Evolutionary conservation across 2,113 vertebrate species (phyloP).

Genomic region (Rhombomys opimus): DNA sequence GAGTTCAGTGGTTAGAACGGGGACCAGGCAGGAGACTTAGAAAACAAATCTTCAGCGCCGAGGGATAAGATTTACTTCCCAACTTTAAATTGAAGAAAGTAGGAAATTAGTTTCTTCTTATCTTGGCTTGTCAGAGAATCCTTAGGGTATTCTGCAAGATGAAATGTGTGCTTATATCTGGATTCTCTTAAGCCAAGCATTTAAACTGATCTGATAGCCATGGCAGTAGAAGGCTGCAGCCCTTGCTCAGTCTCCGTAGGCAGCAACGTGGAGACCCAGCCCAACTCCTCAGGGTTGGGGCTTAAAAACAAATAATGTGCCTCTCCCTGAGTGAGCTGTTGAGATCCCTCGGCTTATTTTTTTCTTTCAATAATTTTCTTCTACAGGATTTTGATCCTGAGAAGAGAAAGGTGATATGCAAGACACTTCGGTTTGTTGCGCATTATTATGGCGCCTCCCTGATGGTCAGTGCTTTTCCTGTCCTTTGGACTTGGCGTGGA

Average conservation of each 20-base stretch:
- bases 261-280: background rate
- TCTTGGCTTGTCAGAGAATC: slow-evolving; percentile 73
- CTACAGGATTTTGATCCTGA: slow-evolving; percentile 95
- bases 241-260: background rate
- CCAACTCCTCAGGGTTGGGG: background rate
- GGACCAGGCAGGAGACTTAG: slow-evolving; percentile 19
- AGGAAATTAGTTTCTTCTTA: slow-evolving; percentile 74
- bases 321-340: slow-evolving; percentile 16
- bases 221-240: background rate
- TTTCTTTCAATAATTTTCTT: slow-evolving; percentile 74
- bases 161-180: slow-evolving; percentile 54
- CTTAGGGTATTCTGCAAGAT: slow-evolving; percentile 52
- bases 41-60: slow-evolving; percentile 46
- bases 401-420: slow-evolving; percentile 94
- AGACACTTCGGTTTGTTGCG: slow-evolving; percentile 95
- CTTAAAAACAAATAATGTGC: background rate
- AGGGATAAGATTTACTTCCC: slow-evolving; percentile 55
- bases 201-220: slow-evolving; percentile 54
- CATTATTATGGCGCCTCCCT: slow-evolving; percentile 96
- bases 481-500: slow-evolving; percentile 14
- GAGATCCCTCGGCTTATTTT: slow-evolving; percentile 33
- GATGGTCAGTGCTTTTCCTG: slow-evolving; percentile 89
- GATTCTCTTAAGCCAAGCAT: slow-evolving; percentile 39
- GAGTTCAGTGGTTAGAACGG: background rate
- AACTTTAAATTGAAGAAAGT: slow-evolving; percentile 72